Evolutionary conservation across 2,113 vertebrate genomes (phyloP).

Genomic region (Uria lomvia): DNA sequence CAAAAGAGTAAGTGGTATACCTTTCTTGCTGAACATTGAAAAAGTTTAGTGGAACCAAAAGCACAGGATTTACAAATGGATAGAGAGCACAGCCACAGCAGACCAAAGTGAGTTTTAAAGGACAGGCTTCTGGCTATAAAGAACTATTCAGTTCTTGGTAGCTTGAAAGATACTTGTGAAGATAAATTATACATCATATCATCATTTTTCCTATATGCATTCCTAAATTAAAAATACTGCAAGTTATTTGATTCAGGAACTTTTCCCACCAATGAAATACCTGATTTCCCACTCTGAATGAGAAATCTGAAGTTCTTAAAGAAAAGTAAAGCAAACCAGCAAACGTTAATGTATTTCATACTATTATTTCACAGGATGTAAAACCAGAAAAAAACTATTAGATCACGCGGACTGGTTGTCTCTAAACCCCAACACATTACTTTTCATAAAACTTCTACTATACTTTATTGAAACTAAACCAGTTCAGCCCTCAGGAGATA

Average conservation of each 20-base stretch:
- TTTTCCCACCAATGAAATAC: background rate
- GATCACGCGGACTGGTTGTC: background rate
- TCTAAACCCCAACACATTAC: background rate
- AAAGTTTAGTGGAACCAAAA: background rate
- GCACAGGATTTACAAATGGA: background rate
- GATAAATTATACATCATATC: background rate
- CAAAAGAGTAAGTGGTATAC: background rate
- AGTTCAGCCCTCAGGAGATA: conserved; percentile 7
- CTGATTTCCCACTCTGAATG: background rate
- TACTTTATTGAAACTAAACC: background rate
- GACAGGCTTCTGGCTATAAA: background rate
- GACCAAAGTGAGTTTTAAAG: background rate
- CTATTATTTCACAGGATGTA: background rate
- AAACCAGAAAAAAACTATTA: background rate
- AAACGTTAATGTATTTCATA: background rate
- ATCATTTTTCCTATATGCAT: background rate
- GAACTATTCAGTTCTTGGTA: background rate
- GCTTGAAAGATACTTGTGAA: background rate
- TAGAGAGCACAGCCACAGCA: background rate
- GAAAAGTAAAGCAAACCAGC: background rate
- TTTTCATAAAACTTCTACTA: background rate
- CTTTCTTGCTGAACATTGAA: background rate
- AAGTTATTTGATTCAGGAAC: background rate
- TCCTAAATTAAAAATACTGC: background rate
- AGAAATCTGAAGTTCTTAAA: background rate